Evolutionary conservation across 23 tunicate species (phyloP), one percentile per base, ranked within the genome.

Genomic region (Halocynthia aurantium): DNA sequence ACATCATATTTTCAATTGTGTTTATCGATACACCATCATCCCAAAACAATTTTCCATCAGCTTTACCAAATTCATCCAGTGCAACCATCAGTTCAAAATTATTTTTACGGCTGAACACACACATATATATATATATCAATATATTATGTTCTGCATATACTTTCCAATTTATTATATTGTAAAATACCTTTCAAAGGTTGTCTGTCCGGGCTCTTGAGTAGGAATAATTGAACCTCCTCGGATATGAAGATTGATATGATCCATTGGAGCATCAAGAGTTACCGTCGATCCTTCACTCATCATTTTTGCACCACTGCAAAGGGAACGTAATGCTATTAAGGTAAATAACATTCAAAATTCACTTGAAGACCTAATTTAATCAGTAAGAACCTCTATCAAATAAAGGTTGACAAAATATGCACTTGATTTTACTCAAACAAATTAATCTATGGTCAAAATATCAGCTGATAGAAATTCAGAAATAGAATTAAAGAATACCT

Each of bases 21-120:
- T 86, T 88, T 18, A 92, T 86, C 21, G 87, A 82, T 50, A 57
- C 80, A 11, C 98, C 89, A 70, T 92, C 98, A 57, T 92, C 98
- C 98, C 98, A 92, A 52, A 86, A 92, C 50, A 92, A 57, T 53
- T 79, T 82, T 15, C 98, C 98, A 13, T 69, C 62, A 40, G 84
- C 21, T 7, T 54, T 57, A 51, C 57, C 72, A 11, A 76, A 9
- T 13, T 85, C 91, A 21, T 68, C 85, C 71, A 92, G 63, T n/a
- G 91, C 91, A 11, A 87, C 90, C 18, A 92, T 70, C 8, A 92
- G 52, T 7, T 88, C 91, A 15, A 92, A 76, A 6, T 57, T 57
- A 66, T 92, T 92, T 58, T 20, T 18, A 21, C 93, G 87, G 6
- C 78, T 74, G 57, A 54, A 56, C n/a, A n/a, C n/a, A n/a, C n/a